Evolutionary conservation across 2,113 vertebrate species (phyloP), one percentile per base, ranked within the genome.

Genomic region (Pedionomus torquatus): DNA sequence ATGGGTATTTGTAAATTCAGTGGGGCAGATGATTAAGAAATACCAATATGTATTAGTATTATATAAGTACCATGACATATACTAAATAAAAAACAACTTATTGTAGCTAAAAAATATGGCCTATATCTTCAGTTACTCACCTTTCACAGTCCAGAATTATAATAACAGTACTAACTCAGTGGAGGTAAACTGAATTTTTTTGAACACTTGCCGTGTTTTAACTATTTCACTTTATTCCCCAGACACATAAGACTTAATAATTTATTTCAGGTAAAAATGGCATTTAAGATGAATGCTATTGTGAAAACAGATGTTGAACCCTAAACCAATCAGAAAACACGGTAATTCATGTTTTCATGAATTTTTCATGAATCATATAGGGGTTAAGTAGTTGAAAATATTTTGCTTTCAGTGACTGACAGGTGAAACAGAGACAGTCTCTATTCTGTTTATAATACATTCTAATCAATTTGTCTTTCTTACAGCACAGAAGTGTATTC

Each of bases 321-420:
- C 90, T 88, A 87, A 94, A 94, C 24, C 5, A 39, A 70, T 52
- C 65, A 86, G 43, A 81, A 52, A 90, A 83, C n/a, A n/a, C n/a
- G n/a, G n/a, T n/a, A n/a, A n/a, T n/a, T n/a, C n/a, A n/a, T n/a
- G n/a, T n/a, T n/a, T n/a, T n/a, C n/a, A n/a, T n/a, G n/a, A n/a
- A n/a, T n/a, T n/a, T n/a, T n/a, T n/a, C n/a, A 25, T 7, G 30
- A 70, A 91, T 33, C n/a, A 10, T 81, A 74, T 12, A 24, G 23
- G 17, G 37, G 44, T 95, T 72, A 94, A 80, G 55, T 65, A 95
- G 74, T 60, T 95, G 39, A 90, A 90, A 95, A 85, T 48, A 55
- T 63, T 93, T 95, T 39, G 26, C 28, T 95, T 79, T 57, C 93
- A 72, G 76, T 82, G 70, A 89, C 78, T 81, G 79, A 79, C 25